Base-by-base conservation (phyloP, 2,113 vertebrate genomes). In the Cyprinodon variegatus region DNA sequence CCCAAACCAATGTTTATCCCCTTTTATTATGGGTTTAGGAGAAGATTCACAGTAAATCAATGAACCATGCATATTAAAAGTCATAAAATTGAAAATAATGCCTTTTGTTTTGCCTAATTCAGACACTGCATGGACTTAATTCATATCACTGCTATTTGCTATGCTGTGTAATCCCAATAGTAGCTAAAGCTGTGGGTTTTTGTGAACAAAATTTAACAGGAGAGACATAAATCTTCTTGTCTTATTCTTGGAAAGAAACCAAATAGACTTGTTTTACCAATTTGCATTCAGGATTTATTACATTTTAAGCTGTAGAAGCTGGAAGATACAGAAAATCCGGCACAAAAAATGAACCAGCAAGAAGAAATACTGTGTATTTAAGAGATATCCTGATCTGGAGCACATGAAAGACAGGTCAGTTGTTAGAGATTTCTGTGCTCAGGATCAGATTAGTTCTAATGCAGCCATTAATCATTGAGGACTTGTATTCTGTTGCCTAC, bases 401-500 rank as follows among this genome's bases (percentile, higher is more conserved):
- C 1, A 71, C 59, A 59, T 43, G 38, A 77, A 63, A 68, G 41
- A 69, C 68, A 64, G 68, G 48, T 65, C 61, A 70, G 84, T 76
- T 22, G 22, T 87, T 70, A 74, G 62, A 79, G 77, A 83, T 83
- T 82, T 86, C 69, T 50, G 45, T 20, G 53, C 74, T 86, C 81
- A 72, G 74, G 65, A 78, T 73, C 68, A 75, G 81, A 90, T 84
- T 84, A 78, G 74, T 29, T 86, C 72, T 79, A 72, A 83, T 84
- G 63, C 86, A 65, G 73, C 83, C 83, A 88, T 90, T 87, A 90
- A 91, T 91, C 91, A 91, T 81, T 66, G 75, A 67, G 65, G 88
- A 76, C 82, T 87, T 88, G 73, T 66, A 82, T 66, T 78, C n/a
- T 83, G 79, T 88, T 83, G 77, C 68, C 81, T 81, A 65, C 86